Percentiles rank a stretch among this genome's conserved stretches.
phyloP scores from a whole-genome alignment of 2,888 invertebrate genomes.

The Dynastes maya region DNA sequence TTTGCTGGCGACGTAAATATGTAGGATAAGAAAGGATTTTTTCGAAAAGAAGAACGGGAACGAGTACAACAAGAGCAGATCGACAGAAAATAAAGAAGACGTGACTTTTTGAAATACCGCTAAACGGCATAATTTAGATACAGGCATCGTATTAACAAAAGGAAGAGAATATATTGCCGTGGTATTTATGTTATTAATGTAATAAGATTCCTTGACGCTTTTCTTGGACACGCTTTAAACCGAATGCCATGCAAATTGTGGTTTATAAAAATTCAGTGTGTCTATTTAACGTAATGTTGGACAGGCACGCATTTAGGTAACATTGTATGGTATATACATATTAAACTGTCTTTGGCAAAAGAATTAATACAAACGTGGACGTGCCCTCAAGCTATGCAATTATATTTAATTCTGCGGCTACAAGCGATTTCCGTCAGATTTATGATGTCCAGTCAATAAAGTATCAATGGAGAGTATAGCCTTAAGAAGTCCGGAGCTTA shows the following conservation, averaged over 20 bases:
- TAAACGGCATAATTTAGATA: slow-evolving; percentile 23
- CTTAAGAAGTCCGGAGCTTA: too few species aligned
- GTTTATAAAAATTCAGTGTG: not conserved
- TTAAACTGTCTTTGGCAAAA: not conserved
- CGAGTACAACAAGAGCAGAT: not conserved
- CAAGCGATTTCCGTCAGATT: too few species aligned
- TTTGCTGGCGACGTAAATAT: slow-evolving; percentile 16
- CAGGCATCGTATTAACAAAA: slow-evolving; percentile 4
- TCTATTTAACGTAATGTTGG: not conserved
- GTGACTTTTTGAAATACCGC: slow-evolving; percentile 34
- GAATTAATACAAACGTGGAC: too few species aligned
- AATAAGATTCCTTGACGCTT: slow-evolving; percentile 21
- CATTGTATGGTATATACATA: not conserved
- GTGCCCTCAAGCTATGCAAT: too few species aligned
- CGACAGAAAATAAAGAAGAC: slow-evolving; percentile 2
- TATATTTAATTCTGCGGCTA: too few species aligned
- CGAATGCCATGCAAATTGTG: not conserved
- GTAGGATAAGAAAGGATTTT: not conserved
- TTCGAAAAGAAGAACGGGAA: slow-evolving; percentile 8
- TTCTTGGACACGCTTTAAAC: not conserved
- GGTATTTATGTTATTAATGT: slow-evolving; percentile 25
- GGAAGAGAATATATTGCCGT: not conserved
- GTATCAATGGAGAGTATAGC: too few species aligned
- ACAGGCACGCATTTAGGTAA: not conserved
- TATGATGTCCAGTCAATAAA: too few species aligned